These are phyloP conservation scores for Dendropsophus ebraccatus DNA, from an alignment of 2,113 vertebrate genomes.

Conservation along the genomic window DNA sequence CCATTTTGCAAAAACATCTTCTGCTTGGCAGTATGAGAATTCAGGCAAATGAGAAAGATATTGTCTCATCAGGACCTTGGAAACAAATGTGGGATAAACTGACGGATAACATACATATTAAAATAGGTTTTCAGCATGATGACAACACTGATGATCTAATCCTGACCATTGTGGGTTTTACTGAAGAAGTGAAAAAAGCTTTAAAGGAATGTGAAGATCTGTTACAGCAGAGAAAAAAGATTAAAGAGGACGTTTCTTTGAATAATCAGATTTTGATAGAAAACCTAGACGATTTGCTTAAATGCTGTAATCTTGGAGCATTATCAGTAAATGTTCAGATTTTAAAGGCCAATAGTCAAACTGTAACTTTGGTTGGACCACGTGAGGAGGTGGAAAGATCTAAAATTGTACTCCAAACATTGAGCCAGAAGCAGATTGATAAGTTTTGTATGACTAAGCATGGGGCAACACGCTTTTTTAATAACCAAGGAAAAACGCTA, in stretches of 20 bases:
- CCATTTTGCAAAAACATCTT: not conserved
- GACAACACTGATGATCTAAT: not conserved
- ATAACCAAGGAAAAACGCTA: not conserved
- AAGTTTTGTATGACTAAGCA: not conserved
- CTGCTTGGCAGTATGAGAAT: not conserved
- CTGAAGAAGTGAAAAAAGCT: constrained; percentile 3
- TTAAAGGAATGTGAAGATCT: not conserved
- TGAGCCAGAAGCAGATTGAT: not conserved
- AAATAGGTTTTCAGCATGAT: not conserved
- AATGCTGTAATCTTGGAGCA: not conserved
- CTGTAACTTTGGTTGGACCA: not conserved
- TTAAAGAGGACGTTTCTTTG: not conserved
- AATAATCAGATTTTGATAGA: not conserved
- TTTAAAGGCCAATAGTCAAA: not conserved
- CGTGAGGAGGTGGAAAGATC: not conserved
- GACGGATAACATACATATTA: not conserved
- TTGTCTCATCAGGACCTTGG: not conserved
- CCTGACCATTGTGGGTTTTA: constrained; percentile 14
- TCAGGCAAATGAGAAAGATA: not conserved
- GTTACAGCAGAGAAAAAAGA: not conserved
- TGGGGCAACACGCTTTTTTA: constrained; percentile 24
- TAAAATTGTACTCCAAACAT: not conserved
- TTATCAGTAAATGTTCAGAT: not conserved
- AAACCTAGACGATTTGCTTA: not conserved
- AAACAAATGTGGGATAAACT: not conserved